phyloP scores from a whole-genome alignment of 35 echinoderm and acorn worm genomes.

The Hemicentrotus pulcherrimus region DNA sequence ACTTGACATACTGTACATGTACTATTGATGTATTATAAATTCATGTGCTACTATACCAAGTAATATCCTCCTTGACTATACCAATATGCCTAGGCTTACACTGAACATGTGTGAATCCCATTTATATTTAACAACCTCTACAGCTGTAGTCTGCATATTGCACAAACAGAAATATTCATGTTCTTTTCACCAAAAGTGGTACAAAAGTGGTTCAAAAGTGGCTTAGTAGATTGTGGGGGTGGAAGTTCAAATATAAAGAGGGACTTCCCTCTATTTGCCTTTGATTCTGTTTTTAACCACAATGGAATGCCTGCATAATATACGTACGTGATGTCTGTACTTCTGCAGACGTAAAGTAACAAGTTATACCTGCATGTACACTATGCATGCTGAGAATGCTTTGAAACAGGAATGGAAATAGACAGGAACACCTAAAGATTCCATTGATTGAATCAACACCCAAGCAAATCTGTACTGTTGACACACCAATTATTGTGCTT shows the following conservation, averaged over 20 bases:
- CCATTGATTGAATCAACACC: no score
- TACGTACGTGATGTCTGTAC: neutral
- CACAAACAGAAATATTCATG: neutral
- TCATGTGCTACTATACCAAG: no score
- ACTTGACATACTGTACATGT: no score
- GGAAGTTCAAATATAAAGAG: conserved; percentile 4
- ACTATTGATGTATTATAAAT: no score
- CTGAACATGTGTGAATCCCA: no score
- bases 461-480: no score
- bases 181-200: neutral
- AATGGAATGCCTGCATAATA: neutral
- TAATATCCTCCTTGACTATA: no score
- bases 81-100: no score
- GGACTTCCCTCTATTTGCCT: neutral
- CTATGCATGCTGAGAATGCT: neutral
- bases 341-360: neutral
- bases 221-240: neutral
- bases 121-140: neutral
- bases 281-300: neutral
- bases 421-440: no score
- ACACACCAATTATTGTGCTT: no score
- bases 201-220: neutral
- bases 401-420: neutral
- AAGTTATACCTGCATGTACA: neutral
- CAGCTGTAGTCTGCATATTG: neutral